These are phyloP conservation scores for Elephantulus edwardii DNA, from an alignment of 2,113 vertebrate genomes.

Conservation along the genomic window DNA sequence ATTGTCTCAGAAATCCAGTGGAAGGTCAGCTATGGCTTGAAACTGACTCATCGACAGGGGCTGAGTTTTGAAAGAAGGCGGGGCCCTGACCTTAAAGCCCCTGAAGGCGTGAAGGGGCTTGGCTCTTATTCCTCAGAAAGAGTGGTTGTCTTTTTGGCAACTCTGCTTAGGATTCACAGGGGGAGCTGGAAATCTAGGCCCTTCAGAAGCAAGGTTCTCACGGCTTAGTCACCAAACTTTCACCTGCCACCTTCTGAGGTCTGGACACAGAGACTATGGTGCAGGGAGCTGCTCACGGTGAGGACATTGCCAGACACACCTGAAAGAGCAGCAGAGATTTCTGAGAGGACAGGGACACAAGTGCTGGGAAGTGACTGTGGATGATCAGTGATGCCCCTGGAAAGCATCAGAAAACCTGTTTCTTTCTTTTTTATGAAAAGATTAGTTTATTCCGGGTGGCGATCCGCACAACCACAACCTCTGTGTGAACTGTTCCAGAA, in stretches of 20 bases:
- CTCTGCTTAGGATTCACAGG: not conserved
- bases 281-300: not conserved
- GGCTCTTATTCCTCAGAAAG: not conserved
- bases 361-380: not conserved
- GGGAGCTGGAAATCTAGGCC: not conserved
- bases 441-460: not conserved
- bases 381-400: not conserved
- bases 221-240: not conserved
- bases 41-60: too few species aligned
- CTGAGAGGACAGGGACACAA: not conserved
- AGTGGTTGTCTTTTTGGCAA: accelerated
- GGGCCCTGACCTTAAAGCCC: not conserved
- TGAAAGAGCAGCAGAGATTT: not conserved
- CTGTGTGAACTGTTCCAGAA: not conserved
- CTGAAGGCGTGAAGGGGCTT: not conserved
- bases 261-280: not conserved
- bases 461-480: not conserved
- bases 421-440: not conserved
- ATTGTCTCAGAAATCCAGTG: too few species aligned
- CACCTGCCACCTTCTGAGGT: not conserved
- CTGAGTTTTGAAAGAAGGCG: not conserved
- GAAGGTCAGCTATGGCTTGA: too few species aligned
- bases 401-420: not conserved
- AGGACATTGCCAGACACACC: not conserved
- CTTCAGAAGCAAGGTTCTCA: not conserved